phyloP scores from a whole-genome alignment of 2,113 vertebrate genomes.

The Grallaria varia region DNA sequence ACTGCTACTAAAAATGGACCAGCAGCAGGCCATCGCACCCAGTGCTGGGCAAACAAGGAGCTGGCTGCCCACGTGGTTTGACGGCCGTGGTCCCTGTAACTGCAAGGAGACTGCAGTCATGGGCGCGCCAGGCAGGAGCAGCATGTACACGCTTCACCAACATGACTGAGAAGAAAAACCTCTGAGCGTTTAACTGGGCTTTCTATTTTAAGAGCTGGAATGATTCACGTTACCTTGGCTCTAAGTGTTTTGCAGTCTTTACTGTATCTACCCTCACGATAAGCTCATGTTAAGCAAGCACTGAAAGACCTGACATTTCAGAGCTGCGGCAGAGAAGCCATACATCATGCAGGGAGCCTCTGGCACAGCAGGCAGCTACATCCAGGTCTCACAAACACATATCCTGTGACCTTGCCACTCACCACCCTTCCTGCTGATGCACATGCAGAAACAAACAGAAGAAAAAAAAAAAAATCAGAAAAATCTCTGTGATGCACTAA shows the following conservation, averaged over 20 bases:
- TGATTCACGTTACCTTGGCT: constrained; percentile 43
- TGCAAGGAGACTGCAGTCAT: constrained; percentile 52
- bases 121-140: neutral
- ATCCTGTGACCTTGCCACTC: neutral
- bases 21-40: neutral
- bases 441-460: neutral
- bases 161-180: constrained; percentile 28
- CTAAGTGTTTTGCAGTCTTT: constrained; percentile 21
- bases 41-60: neutral
- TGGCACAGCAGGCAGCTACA: neutral
- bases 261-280: neutral
- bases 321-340: neutral
- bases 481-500: neutral
- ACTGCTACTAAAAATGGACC: neutral
- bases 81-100: neutral
- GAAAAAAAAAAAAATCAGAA: neutral
- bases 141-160: neutral
- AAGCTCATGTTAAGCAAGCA: neutral
- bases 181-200: neutral
- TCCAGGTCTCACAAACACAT: neutral
- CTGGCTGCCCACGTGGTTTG: neutral
- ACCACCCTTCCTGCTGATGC: neutral
- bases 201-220: constrained; percentile 42
- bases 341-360: neutral
- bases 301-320: constrained; percentile 21